Evolutionary conservation across 2,113 vertebrate species (phyloP).

Genomic region (Thermophis baileyi): DNA sequence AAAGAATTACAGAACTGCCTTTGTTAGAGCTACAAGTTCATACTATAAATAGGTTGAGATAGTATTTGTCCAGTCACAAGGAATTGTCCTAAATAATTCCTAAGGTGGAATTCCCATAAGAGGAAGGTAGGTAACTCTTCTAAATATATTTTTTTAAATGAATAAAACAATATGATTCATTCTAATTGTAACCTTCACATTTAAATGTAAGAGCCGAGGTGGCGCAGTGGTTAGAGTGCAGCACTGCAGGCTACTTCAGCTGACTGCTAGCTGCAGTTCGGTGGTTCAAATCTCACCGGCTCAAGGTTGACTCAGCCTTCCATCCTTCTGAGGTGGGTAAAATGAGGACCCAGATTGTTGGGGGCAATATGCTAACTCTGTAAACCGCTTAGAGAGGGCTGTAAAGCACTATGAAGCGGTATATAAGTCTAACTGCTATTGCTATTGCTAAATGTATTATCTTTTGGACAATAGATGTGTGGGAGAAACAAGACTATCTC

Average conservation of each 20-base stretch:
- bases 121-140: neutral
- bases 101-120: neutral
- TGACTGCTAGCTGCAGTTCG: too few relatives aligned
- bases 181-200: neutral
- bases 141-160: neutral
- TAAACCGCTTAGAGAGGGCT: too few relatives aligned
- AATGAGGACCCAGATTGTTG: too few relatives aligned
- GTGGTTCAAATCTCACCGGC: too few relatives aligned
- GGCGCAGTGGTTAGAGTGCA: too few relatives aligned
- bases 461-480: neutral
- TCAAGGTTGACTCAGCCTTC: too few relatives aligned
- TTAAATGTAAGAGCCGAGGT: too few relatives aligned
- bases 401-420: too few relatives aligned
- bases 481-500: neutral
- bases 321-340: too few relatives aligned
- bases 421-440: too few relatives aligned
- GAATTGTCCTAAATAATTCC: neutral
- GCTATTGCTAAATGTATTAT: neutral
- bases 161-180: neutral
- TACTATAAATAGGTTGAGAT: neutral
- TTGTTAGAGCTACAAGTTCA: neutral
- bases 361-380: too few relatives aligned
- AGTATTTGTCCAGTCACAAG: neutral
- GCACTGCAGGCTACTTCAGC: too few relatives aligned
- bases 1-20: neutral